Evolutionary conservation across 2,113 vertebrate genomes (phyloP), one percentile per base, ranked within the genome.

Genomic region (Rhinoderma darwinii): DNA sequence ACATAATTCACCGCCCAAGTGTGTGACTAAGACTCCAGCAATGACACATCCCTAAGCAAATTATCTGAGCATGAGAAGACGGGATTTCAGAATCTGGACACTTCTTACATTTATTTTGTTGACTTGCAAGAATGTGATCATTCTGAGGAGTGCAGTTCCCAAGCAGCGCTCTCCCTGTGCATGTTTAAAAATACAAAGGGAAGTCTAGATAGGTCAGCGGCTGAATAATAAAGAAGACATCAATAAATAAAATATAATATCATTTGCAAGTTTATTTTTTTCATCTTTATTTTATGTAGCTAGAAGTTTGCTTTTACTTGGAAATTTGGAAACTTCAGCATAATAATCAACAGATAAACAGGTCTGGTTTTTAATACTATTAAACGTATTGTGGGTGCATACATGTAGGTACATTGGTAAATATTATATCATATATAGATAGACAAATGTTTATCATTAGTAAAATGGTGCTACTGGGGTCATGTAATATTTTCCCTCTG

Each of bases 1-100:
- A 84, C 68, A 84, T 84, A 84, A 84, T 56, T 51, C 25, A 35
- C 32, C 37, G 82, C 82, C 82, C 50, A 18, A 39, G 82, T 68
- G 47, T 56, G 32, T 54, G 22, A 74, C 47, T 41, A 43, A 25
- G 37, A 41, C 82, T 84, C 44, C 43, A 59, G 50, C 25, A 39
- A 74, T 12, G 44, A 84, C 44, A 84, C 44, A 73, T 56, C 51
- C 54, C 82, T n/a, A 56, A 84, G 50, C 1, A 44, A 84, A 74
- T 72, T 56, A 84, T 27, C 61, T 18, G 41, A 50, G 61, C 68
- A 73, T 73, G 70, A 84, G 82, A 8, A 56, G 68, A 59, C 43
- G 43, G 37, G n/a, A 84, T 56, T 43, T 51, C 32, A 2, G 82
- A 84, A 41, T 50, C 35, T 27, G 50, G 63, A 73, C 50, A 17